Evolutionary conservation across 2,888 invertebrate genomes (phyloP), one percentile per base, ranked within the genome.

Genomic region (Pandemis cinnamomeana): DNA sequence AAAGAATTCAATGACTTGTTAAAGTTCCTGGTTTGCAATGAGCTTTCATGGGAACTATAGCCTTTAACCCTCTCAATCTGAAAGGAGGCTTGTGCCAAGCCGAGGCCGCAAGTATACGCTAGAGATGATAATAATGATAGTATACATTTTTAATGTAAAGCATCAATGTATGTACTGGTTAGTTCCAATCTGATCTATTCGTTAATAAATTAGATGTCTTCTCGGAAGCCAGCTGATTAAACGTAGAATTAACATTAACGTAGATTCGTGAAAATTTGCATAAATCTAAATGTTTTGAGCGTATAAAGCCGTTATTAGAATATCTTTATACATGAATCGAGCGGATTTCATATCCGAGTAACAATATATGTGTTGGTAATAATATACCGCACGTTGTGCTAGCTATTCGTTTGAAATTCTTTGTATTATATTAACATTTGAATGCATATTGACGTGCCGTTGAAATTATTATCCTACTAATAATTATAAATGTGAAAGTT

Each of bases 221-320:
- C 15, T 68, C 10, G 46, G 53, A 48, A 55, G 13, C 42, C 10
- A 41, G n/a, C 20, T 27, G 53, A 61, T 67, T 58, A 67, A 74
- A 71, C 48, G 61, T 13, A 36, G 66, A 51, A 66, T 74, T 66
- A 66, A 74, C 13, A 66, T 61, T 66, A 69, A 74, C 60, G 60
- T 60, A 61, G 36, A 60, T 70, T 66, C 51, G 64, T 42, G 64
- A 60, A 60, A 70, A 74, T 74, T 74, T 46, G 61, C 67, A 74
- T 74, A 74, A 70, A 74, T 67, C 66, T 71, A 41, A 71, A 74
- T 74, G 64, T 44, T 55, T 36, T 44, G 61, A 67, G 53, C 7
- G n/a, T 36, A 27, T 13, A 20, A 64, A 44, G 20, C 51, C 53
- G 5, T 41, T 64, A 27, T 41, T 64, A 27, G 36, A 42, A 66